Conservation (phyloP, 2,888 invertebrate species). For the Drosophila aldrichi region DNA sequence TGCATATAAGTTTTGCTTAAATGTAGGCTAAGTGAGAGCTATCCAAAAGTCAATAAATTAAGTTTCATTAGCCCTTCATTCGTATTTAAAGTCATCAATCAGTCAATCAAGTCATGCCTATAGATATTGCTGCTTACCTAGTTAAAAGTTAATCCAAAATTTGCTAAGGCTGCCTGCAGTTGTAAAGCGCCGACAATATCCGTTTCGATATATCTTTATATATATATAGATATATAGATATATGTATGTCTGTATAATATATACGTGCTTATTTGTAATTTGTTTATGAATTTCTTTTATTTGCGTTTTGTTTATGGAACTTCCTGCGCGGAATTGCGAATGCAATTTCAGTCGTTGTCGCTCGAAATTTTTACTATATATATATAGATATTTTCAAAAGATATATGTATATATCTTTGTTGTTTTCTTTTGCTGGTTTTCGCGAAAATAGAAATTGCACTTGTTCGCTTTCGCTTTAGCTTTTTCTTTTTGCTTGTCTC, state of each 20-base stretch:
- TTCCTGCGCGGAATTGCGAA: slow-evolving; percentile 61
- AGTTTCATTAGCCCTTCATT: no score
- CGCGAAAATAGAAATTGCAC: slow-evolving; percentile 68
- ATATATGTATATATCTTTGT: slow-evolving; percentile 9
- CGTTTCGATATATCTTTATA: slow-evolving; percentile 31
- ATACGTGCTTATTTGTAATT: slow-evolving; percentile 37
- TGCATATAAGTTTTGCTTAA: no score
- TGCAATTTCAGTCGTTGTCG: slow-evolving; percentile 35
- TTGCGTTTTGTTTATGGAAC: slow-evolving; percentile 44
- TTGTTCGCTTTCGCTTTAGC: slow-evolving; percentile 59
- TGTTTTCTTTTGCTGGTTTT: slow-evolving; percentile 25
- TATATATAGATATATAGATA: slow-evolving; percentile 12
- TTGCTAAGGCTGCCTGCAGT: background rate
- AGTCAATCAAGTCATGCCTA: background rate
- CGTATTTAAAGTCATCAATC: background rate
- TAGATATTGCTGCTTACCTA: slow-evolving; percentile 54
- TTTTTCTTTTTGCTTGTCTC: slow-evolving; percentile 24
- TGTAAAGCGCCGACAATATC: slow-evolving; percentile 40
- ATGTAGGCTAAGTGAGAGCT: background rate
- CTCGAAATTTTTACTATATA: slow-evolving; percentile 10
- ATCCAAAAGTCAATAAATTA: background rate
- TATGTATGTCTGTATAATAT: background rate
- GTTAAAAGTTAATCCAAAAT: slow-evolving; percentile 44
- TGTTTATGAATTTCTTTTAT: slow-evolving; percentile 53
- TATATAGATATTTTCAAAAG: background rate